Conservation (phyloP, 2,797 vertebrate species). For the Naso thynnoides region DNA sequence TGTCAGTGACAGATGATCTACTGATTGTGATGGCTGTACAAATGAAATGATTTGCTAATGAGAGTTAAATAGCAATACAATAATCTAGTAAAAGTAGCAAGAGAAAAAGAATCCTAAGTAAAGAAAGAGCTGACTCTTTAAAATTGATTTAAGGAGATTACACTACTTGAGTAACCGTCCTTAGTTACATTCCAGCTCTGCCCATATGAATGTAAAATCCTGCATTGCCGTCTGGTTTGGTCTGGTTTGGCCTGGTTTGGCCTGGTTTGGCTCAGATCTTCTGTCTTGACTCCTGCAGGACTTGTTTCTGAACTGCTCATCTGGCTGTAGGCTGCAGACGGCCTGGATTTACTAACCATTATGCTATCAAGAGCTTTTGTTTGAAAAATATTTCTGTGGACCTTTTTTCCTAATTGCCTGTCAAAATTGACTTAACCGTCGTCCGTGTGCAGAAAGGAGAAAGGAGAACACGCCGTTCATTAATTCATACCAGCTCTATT, state of each 20-base stretch:
- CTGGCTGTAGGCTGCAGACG: slow-evolving; percentile 38
- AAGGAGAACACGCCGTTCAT: slow-evolving; percentile 34
- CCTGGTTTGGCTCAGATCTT: not conserved
- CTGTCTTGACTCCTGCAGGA: not conserved
- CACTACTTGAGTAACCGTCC: too few relatives aligned
- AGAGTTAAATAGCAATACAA: too few relatives aligned
- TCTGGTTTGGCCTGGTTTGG: not conserved
- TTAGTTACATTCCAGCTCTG: too few relatives aligned
- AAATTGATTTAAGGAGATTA: too few relatives aligned
- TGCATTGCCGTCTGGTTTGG: not conserved
- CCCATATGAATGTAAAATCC: too few relatives aligned
- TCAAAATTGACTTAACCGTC: slow-evolving; percentile 54
- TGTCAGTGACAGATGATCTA: too few relatives aligned
- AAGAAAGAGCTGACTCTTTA: too few relatives aligned
- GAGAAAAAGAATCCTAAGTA: too few relatives aligned
- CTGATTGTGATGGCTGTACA: too few relatives aligned
- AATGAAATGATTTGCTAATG: too few relatives aligned
- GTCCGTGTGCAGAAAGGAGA: slow-evolving; percentile 30
- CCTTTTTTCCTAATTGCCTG: slow-evolving; percentile 58
- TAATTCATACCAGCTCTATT: slow-evolving; percentile 54
- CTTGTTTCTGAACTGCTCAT: slow-evolving; percentile 32
- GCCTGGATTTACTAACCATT: slow-evolving; percentile 57
- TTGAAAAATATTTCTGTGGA: slow-evolving; percentile 53
- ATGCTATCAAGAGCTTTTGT: slow-evolving; percentile 60
- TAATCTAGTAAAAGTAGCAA: too few relatives aligned